Conservation (phyloP, 2,888 invertebrate species). For the Peribatodes rhomboidaria region DNA sequence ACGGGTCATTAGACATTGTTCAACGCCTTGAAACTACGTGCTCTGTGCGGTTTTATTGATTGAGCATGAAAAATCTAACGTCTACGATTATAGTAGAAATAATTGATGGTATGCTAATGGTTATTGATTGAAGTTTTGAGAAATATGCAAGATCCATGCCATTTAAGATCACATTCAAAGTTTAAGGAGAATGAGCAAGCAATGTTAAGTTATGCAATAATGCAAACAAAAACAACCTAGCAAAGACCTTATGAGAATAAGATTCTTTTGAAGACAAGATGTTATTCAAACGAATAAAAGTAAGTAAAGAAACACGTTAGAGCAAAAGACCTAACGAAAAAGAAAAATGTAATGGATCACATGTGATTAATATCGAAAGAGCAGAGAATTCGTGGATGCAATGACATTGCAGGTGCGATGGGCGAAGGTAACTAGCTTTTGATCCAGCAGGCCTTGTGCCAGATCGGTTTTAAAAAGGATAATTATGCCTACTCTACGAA, state of each 20-base stretch:
- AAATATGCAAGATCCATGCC: too few relatives aligned
- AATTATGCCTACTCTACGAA: slow-evolving; percentile 21
- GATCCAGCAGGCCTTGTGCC: slow-evolving; percentile 28
- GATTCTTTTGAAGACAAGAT: too few relatives aligned
- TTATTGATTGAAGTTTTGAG: background rate
- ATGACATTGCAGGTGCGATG: slow-evolving; percentile 14
- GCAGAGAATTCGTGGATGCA: slow-evolving; percentile 5
- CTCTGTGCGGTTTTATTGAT: slow-evolving; percentile 10
- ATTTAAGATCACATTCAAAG: background rate
- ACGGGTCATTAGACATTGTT: slow-evolving; percentile 1
- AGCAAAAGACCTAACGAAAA: background rate
- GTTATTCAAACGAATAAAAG: too few relatives aligned
- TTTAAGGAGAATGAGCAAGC: background rate
- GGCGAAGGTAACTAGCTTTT: slow-evolving; percentile 24
- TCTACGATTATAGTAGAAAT: background rate
- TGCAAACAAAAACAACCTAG: too few relatives aligned
- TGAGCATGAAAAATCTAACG: slow-evolving; percentile 8
- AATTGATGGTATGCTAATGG: background rate
- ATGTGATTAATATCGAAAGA: background rate
- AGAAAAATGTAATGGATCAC: background rate
- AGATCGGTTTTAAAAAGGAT: slow-evolving; percentile 24
- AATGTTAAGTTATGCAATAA: background rate
- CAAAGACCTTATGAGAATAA: too few relatives aligned
- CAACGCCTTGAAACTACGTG: slow-evolving; percentile 6
- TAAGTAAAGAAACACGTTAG: too few relatives aligned